These are phyloP conservation scores for Flabesymbios commensalis DNA, from an alignment of 2,888 invertebrate genomes.

Conservation along the genomic window DNA sequence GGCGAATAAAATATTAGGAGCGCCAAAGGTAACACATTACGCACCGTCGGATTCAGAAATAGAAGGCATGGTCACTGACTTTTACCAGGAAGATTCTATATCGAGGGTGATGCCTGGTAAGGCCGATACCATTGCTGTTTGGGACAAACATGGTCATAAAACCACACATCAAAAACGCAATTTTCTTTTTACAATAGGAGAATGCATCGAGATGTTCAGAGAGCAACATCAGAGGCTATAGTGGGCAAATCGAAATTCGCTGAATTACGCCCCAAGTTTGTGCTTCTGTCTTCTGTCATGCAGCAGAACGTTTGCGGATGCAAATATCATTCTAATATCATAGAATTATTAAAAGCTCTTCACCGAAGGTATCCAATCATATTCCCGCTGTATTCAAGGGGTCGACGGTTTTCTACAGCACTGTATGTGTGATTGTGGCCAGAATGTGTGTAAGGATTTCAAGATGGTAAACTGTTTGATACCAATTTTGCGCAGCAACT, in stretches of 20 bases:
- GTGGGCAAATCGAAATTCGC: not conserved
- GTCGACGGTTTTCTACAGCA: not conserved
- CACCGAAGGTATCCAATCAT: too few species aligned
- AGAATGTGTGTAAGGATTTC: not conserved
- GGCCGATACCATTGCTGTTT: not conserved
- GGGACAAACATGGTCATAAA: not conserved
- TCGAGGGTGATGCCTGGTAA: not conserved
- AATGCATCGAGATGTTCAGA: not conserved
- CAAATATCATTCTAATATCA: too few species aligned
- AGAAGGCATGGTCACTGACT: not conserved
- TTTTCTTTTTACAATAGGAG: not conserved
- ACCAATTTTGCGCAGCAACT: too few species aligned
- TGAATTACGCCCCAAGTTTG: not conserved
- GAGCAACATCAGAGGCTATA: not conserved
- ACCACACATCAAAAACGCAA: not conserved
- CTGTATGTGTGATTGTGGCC: not conserved
- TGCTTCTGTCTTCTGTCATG: not conserved
- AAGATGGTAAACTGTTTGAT: not conserved
- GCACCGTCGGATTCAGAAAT: not conserved
- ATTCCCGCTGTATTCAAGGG: not conserved
- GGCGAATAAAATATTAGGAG: not conserved
- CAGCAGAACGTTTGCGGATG: not conserved
- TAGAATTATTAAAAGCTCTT: too few species aligned
- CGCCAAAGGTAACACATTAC: not conserved
- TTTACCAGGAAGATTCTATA: not conserved